Percentiles rank a stretch among this genome's conserved stretches.
Evolutionary conservation across 2,888 invertebrate genomes (phyloP).

Genomic region (Drosophila aldrichi): DNA sequence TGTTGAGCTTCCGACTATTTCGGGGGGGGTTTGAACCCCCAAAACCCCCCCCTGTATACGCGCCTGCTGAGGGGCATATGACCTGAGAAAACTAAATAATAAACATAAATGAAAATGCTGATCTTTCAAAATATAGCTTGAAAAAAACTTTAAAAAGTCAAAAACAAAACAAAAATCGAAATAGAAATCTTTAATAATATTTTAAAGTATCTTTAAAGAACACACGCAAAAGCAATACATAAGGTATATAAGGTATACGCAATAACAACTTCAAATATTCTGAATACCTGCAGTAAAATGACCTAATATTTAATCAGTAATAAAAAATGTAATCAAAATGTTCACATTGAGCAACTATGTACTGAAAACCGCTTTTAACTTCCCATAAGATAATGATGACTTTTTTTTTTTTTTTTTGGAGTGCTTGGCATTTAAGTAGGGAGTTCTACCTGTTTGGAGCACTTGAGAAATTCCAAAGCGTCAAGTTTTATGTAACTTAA

Average conservation of each 20-base stretch:
- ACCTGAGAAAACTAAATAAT: background rate
- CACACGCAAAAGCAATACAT: too few relatives aligned
- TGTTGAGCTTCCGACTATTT: too few relatives aligned
- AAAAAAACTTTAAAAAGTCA: too few relatives aligned
- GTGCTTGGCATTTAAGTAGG: background rate
- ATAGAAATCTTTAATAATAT: too few relatives aligned
- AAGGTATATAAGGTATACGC: too few relatives aligned
- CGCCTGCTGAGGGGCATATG: too few relatives aligned
- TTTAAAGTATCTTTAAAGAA: too few relatives aligned
- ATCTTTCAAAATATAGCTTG: too few relatives aligned
- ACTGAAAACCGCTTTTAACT: constrained; percentile 25
- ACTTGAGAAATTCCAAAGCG: constrained; percentile 22
- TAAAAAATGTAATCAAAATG: constrained; percentile 12
- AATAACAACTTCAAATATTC: background rate
- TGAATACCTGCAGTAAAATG: background rate
- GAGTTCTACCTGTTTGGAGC: constrained; percentile 29
- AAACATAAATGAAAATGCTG: too few relatives aligned
- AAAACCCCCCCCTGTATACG: too few relatives aligned
- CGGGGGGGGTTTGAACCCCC: too few relatives aligned
- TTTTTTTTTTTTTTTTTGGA: background rate
- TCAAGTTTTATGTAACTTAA: constrained; percentile 38
- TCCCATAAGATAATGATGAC: constrained; percentile 18
- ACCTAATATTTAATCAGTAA: constrained; percentile 19
- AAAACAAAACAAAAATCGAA: too few relatives aligned
- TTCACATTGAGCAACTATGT: constrained; percentile 8